Percentiles rank a stretch among this genome's conserved stretches.
These are phyloP conservation scores for Dasyprocta punctata DNA, from an alignment of 2,113 vertebrate genomes.

Conservation along the genomic window DNA sequence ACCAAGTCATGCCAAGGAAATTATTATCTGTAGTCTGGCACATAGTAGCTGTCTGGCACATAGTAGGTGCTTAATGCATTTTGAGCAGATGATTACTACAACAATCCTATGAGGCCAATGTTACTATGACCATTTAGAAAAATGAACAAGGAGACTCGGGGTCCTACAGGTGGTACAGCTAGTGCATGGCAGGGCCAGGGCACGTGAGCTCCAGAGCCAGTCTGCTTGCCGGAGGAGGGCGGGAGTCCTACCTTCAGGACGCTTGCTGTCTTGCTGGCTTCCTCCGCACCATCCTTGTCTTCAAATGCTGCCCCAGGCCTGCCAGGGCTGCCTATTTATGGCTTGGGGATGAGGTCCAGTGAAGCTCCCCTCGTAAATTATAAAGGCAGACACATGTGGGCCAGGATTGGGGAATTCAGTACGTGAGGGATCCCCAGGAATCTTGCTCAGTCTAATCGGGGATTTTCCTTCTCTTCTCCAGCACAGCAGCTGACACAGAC, in stretches of 20 bases:
- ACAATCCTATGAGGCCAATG: background rate
- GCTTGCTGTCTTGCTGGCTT: background rate
- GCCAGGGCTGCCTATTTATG: slow-evolving; percentile 76
- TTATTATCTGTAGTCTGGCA: background rate
- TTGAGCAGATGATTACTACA: background rate
- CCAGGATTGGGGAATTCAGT: slow-evolving; percentile 71
- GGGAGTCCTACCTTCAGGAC: background rate
- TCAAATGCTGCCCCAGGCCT: background rate
- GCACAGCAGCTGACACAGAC: background rate
- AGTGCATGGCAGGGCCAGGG: background rate
- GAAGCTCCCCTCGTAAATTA: slow-evolving; percentile 81
- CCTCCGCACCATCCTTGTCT: background rate
- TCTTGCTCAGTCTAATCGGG: background rate
- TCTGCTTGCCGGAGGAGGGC: background rate
- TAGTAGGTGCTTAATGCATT: background rate
- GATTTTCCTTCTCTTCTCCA: background rate
- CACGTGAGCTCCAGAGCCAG: background rate
- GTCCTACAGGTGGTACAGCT: background rate
- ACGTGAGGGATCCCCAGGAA: slow-evolving; percentile 52
- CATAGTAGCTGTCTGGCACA: background rate
- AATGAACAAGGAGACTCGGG: background rate
- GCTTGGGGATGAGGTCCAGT: slow-evolving; percentile 57
- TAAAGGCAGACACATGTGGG: slow-evolving; percentile 76
- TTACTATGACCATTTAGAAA: background rate
- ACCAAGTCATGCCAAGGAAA: no score